Conservation (phyloP, 2,797 vertebrate species). For the Sparus aurata region DNA sequence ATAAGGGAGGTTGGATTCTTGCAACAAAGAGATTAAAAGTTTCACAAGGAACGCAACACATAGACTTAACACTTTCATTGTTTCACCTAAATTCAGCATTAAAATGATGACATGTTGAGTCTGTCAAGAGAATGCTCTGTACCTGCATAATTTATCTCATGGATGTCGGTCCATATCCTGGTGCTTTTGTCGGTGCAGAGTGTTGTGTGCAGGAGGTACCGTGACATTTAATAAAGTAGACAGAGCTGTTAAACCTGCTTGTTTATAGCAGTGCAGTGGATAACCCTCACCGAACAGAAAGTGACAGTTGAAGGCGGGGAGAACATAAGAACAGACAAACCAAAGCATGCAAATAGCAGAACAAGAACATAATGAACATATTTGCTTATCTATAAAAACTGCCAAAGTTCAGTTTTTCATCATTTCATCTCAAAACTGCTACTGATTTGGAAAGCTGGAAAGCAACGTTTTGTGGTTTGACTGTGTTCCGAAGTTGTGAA, state of each 20-base stretch:
- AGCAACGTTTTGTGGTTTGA: background rate
- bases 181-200: background rate
- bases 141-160: background rate
- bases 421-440: too few relatives aligned
- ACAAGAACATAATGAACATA: background rate
- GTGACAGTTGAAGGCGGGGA: background rate
- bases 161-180: background rate
- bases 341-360: background rate
- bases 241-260: slow-evolving; percentile 4
- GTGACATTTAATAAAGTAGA: background rate
- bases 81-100: background rate
- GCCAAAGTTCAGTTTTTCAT: background rate
- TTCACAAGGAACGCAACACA: slow-evolving; percentile 3
- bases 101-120: background rate
- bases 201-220: background rate
- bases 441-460: background rate
- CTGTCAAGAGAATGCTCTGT: background rate
- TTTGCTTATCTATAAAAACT: too few relatives aligned
- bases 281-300: background rate
- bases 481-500: background rate
- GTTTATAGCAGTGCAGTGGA: background rate
- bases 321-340: background rate
- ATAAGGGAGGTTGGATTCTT: slow-evolving; percentile 3
- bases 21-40: background rate
- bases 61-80: background rate